Percentiles rank a stretch among this genome's conserved stretches.
Evolutionary conservation across 1,140 invertebrate genomes (phyloP).

Genomic region (Eurosta solidaginis): DNA sequence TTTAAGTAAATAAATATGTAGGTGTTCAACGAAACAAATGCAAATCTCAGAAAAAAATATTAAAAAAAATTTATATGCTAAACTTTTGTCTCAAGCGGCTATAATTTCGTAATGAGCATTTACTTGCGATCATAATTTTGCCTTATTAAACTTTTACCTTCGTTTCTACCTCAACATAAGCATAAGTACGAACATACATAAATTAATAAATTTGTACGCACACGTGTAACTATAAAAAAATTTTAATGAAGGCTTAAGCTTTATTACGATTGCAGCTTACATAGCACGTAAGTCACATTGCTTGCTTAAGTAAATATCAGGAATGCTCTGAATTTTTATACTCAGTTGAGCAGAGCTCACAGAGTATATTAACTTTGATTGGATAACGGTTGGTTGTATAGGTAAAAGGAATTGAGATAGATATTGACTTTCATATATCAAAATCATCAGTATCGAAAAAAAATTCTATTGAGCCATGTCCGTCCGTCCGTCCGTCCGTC

Average conservation of each 20-base stretch:
- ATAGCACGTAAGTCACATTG: no score
- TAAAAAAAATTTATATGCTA: neutral
- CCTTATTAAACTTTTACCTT: conserved; percentile 4
- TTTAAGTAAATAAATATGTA: no score
- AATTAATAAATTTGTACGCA: neutral
- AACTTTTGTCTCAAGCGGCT: neutral
- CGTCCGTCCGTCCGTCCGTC: no score
- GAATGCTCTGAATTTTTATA: no score
- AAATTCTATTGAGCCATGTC: no score
- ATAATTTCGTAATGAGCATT: neutral
- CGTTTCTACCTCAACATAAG: neutral
- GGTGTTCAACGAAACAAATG: neutral
- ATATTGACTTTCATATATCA: no score
- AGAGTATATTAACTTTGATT: no score
- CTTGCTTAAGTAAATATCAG: no score
- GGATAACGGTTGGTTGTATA: no score
- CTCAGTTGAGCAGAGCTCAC: no score
- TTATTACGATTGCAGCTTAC: neutral
- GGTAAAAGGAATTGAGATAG: no score
- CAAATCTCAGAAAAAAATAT: neutral
- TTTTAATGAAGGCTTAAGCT: neutral
- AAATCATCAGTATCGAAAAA: no score
- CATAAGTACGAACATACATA: neutral
- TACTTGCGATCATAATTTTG: neutral
- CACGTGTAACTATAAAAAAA: neutral